Evolutionary conservation across 2,797 vertebrate genomes (phyloP).

Genomic region (Hippopotamyrus pictus): DNA sequence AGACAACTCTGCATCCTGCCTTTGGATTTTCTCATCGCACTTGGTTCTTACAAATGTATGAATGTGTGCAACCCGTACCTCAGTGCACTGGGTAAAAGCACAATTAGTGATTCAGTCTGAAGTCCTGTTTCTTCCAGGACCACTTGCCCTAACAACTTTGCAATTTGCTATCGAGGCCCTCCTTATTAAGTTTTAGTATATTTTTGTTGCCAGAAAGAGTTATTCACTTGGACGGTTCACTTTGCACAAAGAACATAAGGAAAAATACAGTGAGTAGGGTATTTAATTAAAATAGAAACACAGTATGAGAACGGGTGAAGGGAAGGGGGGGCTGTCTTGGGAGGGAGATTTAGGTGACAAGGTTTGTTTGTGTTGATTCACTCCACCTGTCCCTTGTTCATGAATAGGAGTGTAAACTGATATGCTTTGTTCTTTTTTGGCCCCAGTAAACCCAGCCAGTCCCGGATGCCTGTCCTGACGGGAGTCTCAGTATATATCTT

Average conservation of each 20-base stretch:
- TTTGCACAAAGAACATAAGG: not conserved
- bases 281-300: not conserved
- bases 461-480: not conserved
- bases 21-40: not conserved
- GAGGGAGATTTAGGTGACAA: not conserved
- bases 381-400: not conserved
- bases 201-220: not conserved
- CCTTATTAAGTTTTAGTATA: not conserved
- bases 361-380: slow-evolving; percentile 3
- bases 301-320: not conserved
- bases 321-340: not conserved
- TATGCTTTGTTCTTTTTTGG: not conserved
- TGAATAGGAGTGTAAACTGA: slow-evolving; percentile 11
- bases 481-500: not conserved
- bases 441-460: not conserved
- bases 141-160: not conserved
- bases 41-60: not conserved
- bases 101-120: not conserved
- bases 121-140: not conserved
- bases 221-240: not conserved
- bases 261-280: not conserved
- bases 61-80: not conserved
- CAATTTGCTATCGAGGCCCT: not conserved
- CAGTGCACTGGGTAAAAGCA: not conserved
- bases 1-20: not conserved